Evolutionary conservation across 2,113 vertebrate species (phyloP).

Genomic region (Rattus norvegicus): GRCr8 NC_086019.1:32737001-32737500

Average conservation of each 20-base stretch:
- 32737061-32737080: accelerated
- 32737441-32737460: background rate
- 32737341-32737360: background rate
- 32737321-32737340: background rate
- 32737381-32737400: background rate
- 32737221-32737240: no score
- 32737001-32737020: background rate
- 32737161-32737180: background rate
- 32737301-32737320: background rate
- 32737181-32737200: no score
- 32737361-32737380: background rate
- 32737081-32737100: background rate
- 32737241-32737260: background rate
- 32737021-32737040: background rate
- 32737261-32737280: background rate
- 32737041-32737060: accelerated
- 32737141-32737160: background rate
- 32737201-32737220: background rate
- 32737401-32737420: no score
- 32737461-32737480: background rate
- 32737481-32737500: background rate
- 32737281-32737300: background rate
- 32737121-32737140: background rate
- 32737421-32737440: background rate
- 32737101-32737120: background rate